A percentile compares a stretch with the other conserved stretches of the same genome.
Evolutionary conservation across 2,888 invertebrate species (phyloP).

Genomic region (Seira musarum): DNA sequence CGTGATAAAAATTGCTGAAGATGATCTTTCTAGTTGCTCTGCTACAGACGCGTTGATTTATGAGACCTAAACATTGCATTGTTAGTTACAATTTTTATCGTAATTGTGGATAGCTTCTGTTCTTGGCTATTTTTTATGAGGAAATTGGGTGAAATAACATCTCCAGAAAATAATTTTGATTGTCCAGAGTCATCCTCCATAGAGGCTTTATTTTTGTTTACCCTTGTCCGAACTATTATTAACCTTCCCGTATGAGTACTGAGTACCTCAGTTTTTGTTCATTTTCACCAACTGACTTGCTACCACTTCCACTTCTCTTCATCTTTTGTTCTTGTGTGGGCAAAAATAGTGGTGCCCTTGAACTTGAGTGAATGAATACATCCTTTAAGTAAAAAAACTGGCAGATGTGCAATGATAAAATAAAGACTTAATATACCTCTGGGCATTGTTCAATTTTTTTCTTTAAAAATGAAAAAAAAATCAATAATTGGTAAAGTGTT

Average conservation of each 20-base stretch:
- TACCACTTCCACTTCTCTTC: conserved; percentile 9
- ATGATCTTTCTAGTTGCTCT: no score
- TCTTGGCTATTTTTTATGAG: conserved; percentile 14
- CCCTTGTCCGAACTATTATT: conserved; percentile 28
- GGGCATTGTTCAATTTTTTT: conserved; percentile 1
- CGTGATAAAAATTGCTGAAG: no score
- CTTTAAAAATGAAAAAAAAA: background rate
- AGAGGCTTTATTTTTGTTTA: background rate
- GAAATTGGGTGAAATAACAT: conserved; percentile 6
- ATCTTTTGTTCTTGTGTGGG: conserved; percentile 24
- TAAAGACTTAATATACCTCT: background rate
- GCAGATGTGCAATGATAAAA: background rate
- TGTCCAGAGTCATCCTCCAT: conserved; percentile 49
- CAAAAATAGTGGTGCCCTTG: conserved; percentile 48
- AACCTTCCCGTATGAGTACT: background rate
- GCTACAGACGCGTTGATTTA: conserved; percentile 8
- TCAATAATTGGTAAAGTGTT: background rate
- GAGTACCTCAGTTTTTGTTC: conserved; percentile 7
- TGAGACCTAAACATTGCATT: conserved; percentile 2
- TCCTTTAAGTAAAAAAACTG: background rate
- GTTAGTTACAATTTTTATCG: background rate
- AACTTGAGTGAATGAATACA: conserved; percentile 36
- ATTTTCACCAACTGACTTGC: conserved; percentile 9
- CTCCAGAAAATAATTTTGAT: conserved; percentile 30
- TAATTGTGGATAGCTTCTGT: background rate